Evolutionary conservation across 1,140 invertebrate species (phyloP).

Genomic region (Papilio dardanus): DNA sequence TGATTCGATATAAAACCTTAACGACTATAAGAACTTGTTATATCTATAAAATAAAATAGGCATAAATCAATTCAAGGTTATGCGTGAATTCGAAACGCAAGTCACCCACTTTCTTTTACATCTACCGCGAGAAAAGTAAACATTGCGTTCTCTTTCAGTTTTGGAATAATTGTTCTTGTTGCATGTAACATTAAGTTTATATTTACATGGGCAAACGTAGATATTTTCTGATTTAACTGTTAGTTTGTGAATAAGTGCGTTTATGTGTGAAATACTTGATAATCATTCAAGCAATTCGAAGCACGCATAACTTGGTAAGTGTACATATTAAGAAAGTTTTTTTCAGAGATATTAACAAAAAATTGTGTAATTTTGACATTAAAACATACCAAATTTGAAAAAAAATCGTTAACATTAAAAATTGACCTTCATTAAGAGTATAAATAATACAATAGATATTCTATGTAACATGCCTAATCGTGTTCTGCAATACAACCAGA

Average conservation of each 20-base stretch:
- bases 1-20: neutral
- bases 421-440: no score
- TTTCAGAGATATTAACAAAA: neutral
- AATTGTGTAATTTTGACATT: no score
- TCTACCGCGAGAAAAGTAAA: conserved; percentile 65
- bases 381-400: no score
- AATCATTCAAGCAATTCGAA: conserved; percentile 2
- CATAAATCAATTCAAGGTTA: neutral
- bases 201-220: conserved; percentile 6
- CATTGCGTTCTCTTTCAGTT: conserved; percentile 42
- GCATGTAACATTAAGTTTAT: conserved; percentile 40
- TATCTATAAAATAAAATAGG: neutral
- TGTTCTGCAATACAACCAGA: neutral
- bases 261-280: neutral
- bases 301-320: neutral
- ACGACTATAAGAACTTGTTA: neutral
- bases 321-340: neutral
- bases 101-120: conserved; percentile 66
- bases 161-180: conserved; percentile 27
- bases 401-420: neutral
- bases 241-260: neutral
- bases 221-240: conserved; percentile 22
- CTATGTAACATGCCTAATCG: neutral
- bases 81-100: conserved; percentile 40
- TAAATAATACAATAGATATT: no score